Conservation (phyloP, 2,113 vertebrate species). For the Nothocercus julius region DNA sequence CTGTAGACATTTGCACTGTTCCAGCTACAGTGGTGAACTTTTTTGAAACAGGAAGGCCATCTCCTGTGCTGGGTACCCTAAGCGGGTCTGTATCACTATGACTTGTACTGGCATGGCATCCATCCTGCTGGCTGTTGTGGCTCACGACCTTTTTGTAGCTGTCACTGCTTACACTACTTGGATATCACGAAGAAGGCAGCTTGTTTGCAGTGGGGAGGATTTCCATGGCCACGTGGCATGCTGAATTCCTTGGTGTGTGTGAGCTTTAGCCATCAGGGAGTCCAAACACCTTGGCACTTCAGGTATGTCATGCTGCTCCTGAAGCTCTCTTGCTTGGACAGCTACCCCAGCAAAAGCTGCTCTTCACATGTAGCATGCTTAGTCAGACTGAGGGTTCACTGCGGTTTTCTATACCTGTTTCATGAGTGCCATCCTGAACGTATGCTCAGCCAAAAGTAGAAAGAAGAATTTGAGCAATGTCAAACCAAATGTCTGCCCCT, state of each 20-base stretch:
- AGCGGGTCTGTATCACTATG: constrained; percentile 61
- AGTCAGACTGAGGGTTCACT: neutral
- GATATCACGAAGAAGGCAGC: neutral
- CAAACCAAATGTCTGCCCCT: neutral
- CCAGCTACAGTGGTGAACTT: constrained; percentile 33
- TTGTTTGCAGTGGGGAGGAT: neutral
- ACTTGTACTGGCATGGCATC: neutral
- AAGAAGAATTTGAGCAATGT: constrained; percentile 21
- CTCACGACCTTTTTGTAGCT: neutral
- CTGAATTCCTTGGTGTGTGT: neutral
- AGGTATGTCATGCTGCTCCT: constrained; percentile 26
- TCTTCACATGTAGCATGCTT: neutral
- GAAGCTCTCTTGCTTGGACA: constrained; percentile 44
- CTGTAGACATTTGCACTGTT: constrained; percentile 51
- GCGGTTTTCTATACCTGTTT: constrained; percentile 29
- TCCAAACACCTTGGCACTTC: constrained; percentile 9
- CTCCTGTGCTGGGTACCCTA: constrained; percentile 16
- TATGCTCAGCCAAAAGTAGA: neutral
- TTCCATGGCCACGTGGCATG: constrained; percentile 6
- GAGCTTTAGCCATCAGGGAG: constrained; percentile 23
- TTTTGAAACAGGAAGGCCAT: neutral
- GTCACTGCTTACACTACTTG: neutral
- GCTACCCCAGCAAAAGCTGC: constrained; percentile 22
- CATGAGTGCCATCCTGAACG: neutral
- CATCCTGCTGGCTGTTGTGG: constrained; percentile 45